Evolutionary conservation across 2,888 invertebrate species (phyloP), one percentile per base, ranked within the genome.

Genomic region (Cephus pygmeus): DNA sequence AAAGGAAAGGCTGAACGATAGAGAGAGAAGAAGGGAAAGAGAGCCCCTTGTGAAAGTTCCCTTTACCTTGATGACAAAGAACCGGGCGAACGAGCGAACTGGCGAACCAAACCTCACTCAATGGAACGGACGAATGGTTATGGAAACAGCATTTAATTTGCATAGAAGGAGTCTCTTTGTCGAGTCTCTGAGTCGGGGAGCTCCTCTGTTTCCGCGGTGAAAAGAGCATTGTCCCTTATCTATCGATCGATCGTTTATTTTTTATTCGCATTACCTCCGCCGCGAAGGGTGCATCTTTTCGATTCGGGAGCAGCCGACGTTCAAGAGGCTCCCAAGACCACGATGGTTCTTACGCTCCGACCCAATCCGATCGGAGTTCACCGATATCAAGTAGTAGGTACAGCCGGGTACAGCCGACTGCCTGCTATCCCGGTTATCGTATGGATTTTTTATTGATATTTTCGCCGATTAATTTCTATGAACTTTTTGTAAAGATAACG

Each of bases 91-190:
- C 77, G 83, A 83, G 85, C 85, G 85, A 85, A 81, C 79, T 81
- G 82, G 84, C 86, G 88, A 88, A 86, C 87, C 88, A 87, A 89
- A 87, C 87, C 89, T 90, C 90, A 89, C 90, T 91, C 91, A 91
- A 90, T 90, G 89, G 91, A 90, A 91, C 90, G 91, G 91, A 90
- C 91, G 90, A 91, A 90, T 91, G 91, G 91, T 91, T 91, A 91
- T 91, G 90, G 90, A 91, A 91, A 90, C 91, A 91, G 91, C 91
- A 91, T 91, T 91, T 91, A 91, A 91, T 91, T 91, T 91, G 91
- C 91, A 91, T 91, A 91, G 91, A 91, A 91, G 90, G 91, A 90
- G 90, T 86, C 88, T 89, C 90, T 90, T 90, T 90, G 90, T 90
- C 89, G 89, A 89, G 9, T 11, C 80, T 81, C 83, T n/a, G 69